Evolutionary conservation across 2,797 vertebrate species (phyloP).

Genomic region (Aldrovandia affinis): DNA sequence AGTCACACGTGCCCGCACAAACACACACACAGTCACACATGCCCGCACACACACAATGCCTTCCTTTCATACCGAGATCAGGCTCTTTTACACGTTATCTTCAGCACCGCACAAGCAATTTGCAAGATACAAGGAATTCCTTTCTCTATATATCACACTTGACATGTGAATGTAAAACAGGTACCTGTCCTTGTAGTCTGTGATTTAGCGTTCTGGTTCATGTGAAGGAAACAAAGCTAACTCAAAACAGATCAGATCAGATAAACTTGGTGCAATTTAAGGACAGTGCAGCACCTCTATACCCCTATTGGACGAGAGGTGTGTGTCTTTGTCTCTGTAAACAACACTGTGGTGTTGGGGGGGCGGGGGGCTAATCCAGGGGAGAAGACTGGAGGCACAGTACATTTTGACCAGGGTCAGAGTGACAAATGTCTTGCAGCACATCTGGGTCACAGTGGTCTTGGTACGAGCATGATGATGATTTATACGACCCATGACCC

Average conservation of each 20-base stretch:
- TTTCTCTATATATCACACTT: neutral
- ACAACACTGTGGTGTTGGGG: neutral
- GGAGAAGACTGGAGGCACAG: neutral
- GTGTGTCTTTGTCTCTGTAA: neutral
- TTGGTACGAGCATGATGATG: neutral
- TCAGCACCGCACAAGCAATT: neutral
- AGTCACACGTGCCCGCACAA: neutral
- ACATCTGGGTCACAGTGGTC: neutral
- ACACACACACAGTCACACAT: neutral
- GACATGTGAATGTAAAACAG: slow-evolving; percentile 4
- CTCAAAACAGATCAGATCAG: neutral
- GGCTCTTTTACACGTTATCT: neutral
- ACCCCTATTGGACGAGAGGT: neutral
- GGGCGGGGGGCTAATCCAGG: neutral
- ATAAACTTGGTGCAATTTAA: neutral
- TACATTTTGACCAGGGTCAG: neutral
- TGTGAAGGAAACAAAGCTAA: neutral
- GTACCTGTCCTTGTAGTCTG: neutral
- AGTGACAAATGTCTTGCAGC: neutral
- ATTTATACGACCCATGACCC: neutral
- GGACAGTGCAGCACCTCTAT: neutral
- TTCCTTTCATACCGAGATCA: neutral
- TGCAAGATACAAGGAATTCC: neutral
- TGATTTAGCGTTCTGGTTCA: neutral
- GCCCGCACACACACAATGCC: neutral